Evolutionary conservation across 2,888 invertebrate species (phyloP).

Genomic region (Drosophila pegasa): DNA sequence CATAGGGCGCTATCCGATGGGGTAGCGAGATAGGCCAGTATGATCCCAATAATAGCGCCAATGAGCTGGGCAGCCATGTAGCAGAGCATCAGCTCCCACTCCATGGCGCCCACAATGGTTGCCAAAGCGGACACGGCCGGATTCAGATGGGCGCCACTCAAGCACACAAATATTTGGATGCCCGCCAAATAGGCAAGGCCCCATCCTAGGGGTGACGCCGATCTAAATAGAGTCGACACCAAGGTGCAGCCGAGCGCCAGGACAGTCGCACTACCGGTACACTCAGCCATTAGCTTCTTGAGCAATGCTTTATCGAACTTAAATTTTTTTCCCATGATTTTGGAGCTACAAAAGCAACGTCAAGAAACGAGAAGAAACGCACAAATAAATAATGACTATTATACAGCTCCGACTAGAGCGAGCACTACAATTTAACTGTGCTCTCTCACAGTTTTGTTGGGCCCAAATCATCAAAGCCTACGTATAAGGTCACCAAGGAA

Average conservation of each 20-base stretch:
- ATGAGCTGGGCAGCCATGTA: conserved; percentile 41
- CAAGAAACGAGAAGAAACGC: too few relatives aligned
- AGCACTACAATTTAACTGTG: background rate
- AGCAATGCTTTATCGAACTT: conserved; percentile 18
- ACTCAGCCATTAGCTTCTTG: conserved; percentile 28
- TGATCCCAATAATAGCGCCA: conserved; percentile 26
- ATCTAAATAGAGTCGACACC: background rate
- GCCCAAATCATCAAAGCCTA: background rate
- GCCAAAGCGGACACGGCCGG: conserved; percentile 48
- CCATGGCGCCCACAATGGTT: conserved; percentile 29
- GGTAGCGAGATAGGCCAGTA: background rate
- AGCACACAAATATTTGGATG: conserved; percentile 29
- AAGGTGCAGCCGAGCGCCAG: conserved; percentile 34
- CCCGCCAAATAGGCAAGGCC: conserved; percentile 34
- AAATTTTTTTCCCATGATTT: conserved; percentile 38
- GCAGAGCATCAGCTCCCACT: conserved; percentile 39
- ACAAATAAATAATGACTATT: too few relatives aligned
- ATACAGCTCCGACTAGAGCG: background rate
- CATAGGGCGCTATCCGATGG: background rate
- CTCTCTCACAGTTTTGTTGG: background rate
- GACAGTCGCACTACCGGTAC: conserved; percentile 36
- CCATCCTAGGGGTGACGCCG: conserved; percentile 27
- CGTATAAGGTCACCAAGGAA: background rate
- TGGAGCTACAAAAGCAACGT: too few relatives aligned
- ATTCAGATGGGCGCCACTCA: conserved; percentile 54